These are phyloP conservation scores for Caenorhabditis virilis DNA, from an alignment of 2,888 invertebrate genomes.

Conservation along the genomic window DNA sequence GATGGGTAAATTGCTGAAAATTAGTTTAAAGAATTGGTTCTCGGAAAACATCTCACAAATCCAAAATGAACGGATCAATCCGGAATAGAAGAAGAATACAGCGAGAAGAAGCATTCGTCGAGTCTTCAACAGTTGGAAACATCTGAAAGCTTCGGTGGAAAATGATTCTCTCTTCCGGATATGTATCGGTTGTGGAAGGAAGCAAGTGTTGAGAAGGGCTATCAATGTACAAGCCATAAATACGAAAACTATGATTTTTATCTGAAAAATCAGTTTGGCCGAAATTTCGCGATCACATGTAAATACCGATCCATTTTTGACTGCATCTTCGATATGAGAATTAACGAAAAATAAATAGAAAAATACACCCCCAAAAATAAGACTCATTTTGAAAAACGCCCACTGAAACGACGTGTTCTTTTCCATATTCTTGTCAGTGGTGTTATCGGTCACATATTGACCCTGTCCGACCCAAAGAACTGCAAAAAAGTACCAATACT, in stretches of 20 bases:
- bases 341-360: constrained; percentile 7
- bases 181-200: constrained; percentile 8
- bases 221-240: constrained; percentile 5
- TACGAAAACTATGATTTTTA: neutral
- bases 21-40: neutral
- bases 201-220: constrained; percentile 5
- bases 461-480: constrained; percentile 34
- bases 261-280: constrained; percentile 1
- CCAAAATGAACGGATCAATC: constrained; percentile 35
- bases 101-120: constrained; percentile 18
- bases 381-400: constrained; percentile 22
- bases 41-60: constrained; percentile 3
- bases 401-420: constrained; percentile 20
- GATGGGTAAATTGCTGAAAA: constrained; percentile 26
- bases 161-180: too few relatives aligned
- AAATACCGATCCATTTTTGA: neutral
- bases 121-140: constrained; percentile 13
- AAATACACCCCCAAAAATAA: constrained; percentile 17
- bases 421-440: constrained; percentile 12
- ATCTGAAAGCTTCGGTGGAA: too few relatives aligned
- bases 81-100: constrained; percentile 24
- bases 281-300: neutral
- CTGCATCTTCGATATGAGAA: constrained; percentile 1
- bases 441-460: constrained; percentile 23
- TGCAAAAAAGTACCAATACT: constrained; percentile 1